Conservation (phyloP, 2,113 vertebrate species). For the Potamarius usumacintae region DNA sequence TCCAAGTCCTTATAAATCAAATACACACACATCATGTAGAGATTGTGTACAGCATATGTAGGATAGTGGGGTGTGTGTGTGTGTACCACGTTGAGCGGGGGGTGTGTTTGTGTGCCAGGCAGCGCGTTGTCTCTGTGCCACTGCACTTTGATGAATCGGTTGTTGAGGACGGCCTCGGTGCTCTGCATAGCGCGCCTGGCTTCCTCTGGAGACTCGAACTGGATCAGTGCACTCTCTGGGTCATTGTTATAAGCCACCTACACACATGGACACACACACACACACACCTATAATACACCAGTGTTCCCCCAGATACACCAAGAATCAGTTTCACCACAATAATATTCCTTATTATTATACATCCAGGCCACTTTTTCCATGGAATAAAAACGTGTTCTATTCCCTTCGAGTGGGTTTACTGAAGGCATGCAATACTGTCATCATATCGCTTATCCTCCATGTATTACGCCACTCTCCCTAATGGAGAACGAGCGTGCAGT, state of each 20-base stretch:
- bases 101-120: constrained; percentile 60
- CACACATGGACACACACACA: constrained; percentile 4
- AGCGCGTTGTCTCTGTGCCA: constrained; percentile 87
- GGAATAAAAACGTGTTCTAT: no score
- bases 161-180: constrained; percentile 94
- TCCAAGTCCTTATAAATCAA: neutral
- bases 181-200: constrained; percentile 92
- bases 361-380: no score
- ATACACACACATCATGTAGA: neutral
- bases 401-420: no score
- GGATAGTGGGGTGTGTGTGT: neutral
- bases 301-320: neutral
- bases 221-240: constrained; percentile 92
- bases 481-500: no score
- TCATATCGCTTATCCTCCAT: no score
- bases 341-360: no score
- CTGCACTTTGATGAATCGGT: constrained; percentile 92
- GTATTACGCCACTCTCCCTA: no score
- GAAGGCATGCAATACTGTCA: no score
- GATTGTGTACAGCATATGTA: neutral
- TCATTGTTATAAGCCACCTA: constrained; percentile 95
- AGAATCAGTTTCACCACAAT: neutral
- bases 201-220: constrained; percentile 89
- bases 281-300: neutral
- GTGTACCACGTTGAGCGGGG: constrained; percentile 62